These are phyloP conservation scores for Euwallacea similis DNA, from an alignment of 1,140 invertebrate species.

Conservation along the genomic window DNA sequence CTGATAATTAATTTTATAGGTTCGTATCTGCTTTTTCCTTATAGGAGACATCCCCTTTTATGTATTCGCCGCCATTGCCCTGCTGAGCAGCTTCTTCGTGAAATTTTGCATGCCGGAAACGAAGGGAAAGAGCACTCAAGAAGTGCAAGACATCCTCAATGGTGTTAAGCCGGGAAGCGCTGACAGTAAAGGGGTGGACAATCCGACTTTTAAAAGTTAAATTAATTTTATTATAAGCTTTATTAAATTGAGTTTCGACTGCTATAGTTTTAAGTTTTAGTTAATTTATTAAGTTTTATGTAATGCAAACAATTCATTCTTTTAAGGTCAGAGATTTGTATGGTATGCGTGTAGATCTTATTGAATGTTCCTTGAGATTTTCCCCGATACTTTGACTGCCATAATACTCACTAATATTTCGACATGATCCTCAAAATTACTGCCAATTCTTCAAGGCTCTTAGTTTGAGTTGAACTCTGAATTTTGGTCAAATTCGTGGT, in stretches of 20 bases:
- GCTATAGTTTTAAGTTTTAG: not conserved
- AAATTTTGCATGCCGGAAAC: constrained; percentile 73
- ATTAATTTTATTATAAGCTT: not conserved
- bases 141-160: constrained; percentile 68
- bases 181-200: constrained; percentile 36
- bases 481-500: no score
- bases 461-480: no score
- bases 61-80: constrained; percentile 64
- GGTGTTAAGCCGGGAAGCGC: constrained; percentile 32
- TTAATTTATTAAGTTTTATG: no score
- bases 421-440: no score
- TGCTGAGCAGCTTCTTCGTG: constrained; percentile 66
- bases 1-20: no score
- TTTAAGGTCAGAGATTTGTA: no score
- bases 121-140: constrained; percentile 71
- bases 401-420: no score
- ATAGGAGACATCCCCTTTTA: constrained; percentile 62
- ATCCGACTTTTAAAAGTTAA: constrained; percentile 37
- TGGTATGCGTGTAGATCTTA: no score
- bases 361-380: no score
- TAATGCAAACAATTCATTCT: no score
- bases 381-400: no score
- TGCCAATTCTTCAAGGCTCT: no score
- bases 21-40: not conserved
- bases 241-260: not conserved